Evolutionary conservation across 37 sponge, comb jelly and placozoan species (phyloP).

Genomic region (Trichoplax adhaerens): DNA sequence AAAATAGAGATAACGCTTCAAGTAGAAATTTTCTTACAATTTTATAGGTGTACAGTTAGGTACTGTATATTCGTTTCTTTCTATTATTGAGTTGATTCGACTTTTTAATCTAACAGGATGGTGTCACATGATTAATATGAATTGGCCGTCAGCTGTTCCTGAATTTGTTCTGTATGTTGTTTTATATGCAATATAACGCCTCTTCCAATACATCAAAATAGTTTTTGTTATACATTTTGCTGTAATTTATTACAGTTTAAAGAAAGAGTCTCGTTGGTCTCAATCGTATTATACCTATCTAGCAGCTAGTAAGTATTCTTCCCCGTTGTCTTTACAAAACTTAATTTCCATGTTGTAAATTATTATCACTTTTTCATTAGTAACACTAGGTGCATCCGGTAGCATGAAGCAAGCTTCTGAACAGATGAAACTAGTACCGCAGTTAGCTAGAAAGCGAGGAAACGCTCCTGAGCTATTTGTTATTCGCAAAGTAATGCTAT

Average conservation of each 20-base stretch:
- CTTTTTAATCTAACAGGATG: conserved; percentile 28
- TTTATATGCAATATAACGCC: background rate
- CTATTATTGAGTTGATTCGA: conserved; percentile 38
- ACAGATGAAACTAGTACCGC: conserved; percentile 41
- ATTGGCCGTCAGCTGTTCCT: background rate
- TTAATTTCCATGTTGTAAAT: background rate
- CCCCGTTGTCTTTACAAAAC: background rate
- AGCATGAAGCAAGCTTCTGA: conserved; percentile 40
- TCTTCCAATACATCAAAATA: background rate
- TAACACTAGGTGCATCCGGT: conserved; percentile 33
- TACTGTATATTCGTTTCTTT: conserved; percentile 2
- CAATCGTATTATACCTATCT: conserved; percentile 71
- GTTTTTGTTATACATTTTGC: background rate
- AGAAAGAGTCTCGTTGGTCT: conserved; percentile 85
- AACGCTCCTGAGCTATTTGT: conserved; percentile 62
- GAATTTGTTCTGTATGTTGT: conserved; percentile 3
- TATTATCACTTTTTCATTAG: conserved; percentile 7
- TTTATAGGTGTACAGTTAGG: background rate
- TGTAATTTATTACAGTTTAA: conserved; percentile 26
- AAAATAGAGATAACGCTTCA: background rate
- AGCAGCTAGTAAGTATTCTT: conserved; percentile 30
- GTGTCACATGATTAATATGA: background rate
- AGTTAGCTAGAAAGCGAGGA: conserved; percentile 41
- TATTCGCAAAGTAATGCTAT: conserved; percentile 28
- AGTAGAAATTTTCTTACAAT: background rate